phyloP scores from a whole-genome alignment of 2,888 invertebrate species.

The Cosmorhoe ocellata region DNA sequence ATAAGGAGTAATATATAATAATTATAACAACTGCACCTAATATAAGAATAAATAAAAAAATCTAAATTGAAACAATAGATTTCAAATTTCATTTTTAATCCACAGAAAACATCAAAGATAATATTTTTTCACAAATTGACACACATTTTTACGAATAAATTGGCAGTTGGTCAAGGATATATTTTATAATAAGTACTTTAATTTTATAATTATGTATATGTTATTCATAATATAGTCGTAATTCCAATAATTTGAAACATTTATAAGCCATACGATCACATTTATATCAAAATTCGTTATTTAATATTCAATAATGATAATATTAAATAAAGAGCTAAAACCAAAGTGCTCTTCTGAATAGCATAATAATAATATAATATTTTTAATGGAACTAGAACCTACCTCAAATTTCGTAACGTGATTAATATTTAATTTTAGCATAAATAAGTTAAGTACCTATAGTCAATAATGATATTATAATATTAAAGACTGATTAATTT shows the following conservation, averaged over 20 bases:
- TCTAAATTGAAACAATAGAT: conserved; percentile 21
- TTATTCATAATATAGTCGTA: conserved; percentile 34
- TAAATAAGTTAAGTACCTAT: too few relatives aligned
- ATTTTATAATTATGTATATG: conserved; percentile 8
- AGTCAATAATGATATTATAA: too few relatives aligned
- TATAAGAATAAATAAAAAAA: not conserved
- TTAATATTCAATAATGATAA: conserved; percentile 19
- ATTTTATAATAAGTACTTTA: conserved; percentile 26
- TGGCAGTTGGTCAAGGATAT: conserved; percentile 60
- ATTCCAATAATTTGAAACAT: conserved; percentile 31
- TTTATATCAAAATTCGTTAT: conserved; percentile 35
- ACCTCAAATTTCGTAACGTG: too few relatives aligned
- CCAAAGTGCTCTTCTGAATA: not conserved
- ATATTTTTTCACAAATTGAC: conserved; percentile 65
- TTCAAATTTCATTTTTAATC: conserved; percentile 48
- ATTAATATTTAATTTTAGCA: too few relatives aligned
- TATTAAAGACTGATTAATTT: too few relatives aligned
- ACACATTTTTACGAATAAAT: conserved; percentile 45
- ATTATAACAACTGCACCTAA: too few relatives aligned
- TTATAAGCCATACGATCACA: conserved; percentile 50
- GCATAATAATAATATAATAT: not conserved
- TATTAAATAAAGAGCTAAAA: conserved; percentile 4
- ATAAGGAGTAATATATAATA: not conserved
- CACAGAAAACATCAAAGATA: conserved; percentile 55
- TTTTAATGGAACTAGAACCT: not conserved